These are phyloP conservation scores for Porites rus DNA, from an alignment of 92 coral and sea anemone species.

Conservation along the genomic window DNA sequence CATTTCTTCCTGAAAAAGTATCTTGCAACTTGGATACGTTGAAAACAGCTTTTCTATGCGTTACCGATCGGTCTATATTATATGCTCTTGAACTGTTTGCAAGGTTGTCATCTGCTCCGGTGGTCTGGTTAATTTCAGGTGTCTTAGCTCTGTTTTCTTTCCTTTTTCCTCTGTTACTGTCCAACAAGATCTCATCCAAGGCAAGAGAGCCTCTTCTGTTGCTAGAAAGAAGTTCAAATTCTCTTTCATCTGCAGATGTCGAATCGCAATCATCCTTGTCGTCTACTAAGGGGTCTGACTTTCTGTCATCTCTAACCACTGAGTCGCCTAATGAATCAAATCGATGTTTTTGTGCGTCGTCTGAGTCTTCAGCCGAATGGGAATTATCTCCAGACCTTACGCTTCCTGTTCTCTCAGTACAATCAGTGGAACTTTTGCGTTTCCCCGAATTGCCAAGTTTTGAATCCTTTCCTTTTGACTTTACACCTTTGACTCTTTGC, in stretches of 20 bases:
- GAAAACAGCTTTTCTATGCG: too few species aligned
- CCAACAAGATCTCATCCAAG: conserved; percentile 5
- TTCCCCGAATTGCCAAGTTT: neutral
- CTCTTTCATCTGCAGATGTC: neutral
- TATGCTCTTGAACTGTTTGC: too few species aligned
- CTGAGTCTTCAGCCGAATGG: neutral
- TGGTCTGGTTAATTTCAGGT: neutral
- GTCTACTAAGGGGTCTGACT: neutral
- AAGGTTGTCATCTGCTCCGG: too few species aligned
- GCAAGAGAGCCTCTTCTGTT: neutral
- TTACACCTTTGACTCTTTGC: neutral
- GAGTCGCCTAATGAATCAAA: neutral
- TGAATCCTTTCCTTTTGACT: neutral
- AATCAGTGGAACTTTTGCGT: neutral
- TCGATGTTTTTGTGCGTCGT: neutral
- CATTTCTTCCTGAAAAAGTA: too few species aligned
- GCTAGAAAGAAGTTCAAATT: neutral
- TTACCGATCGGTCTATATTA: too few species aligned
- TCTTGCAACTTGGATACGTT: too few species aligned
- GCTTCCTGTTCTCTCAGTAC: neutral
- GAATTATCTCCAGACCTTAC: neutral
- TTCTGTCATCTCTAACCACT: neutral
- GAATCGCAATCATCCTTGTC: neutral
- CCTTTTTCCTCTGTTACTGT: neutral
- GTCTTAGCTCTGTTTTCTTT: neutral